Evolutionary conservation across 1,140 invertebrate genomes (phyloP).

Genomic region (Ostrea denselamellosa): DNA sequence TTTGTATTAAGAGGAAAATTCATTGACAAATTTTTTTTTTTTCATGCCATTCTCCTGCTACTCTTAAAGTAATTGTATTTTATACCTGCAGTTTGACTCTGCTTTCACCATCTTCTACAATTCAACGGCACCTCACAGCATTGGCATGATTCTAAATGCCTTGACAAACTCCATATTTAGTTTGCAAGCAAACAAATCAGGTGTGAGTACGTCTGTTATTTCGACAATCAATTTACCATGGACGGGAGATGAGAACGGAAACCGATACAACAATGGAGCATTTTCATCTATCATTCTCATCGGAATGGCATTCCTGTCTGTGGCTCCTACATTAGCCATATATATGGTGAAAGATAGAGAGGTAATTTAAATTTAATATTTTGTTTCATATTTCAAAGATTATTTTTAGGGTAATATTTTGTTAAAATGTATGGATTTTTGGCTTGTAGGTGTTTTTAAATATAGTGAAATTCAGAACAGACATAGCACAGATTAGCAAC

Average conservation of each 20-base stretch:
- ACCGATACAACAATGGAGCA: slow-evolving; percentile 86
- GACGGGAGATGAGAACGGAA: slow-evolving; percentile 84
- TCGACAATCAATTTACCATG: slow-evolving; percentile 82
- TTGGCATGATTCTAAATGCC: slow-evolving; percentile 88
- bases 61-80: neutral
- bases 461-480: too few relatives aligned
- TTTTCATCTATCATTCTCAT: slow-evolving; percentile 87
- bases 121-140: slow-evolving; percentile 87
- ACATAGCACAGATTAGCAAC: too few relatives aligned
- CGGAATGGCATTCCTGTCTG: slow-evolving; percentile 88
- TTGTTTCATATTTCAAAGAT: too few relatives aligned
- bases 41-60: too few relatives aligned
- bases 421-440: too few relatives aligned
- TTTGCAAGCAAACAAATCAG: slow-evolving; percentile 25
- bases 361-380: slow-evolving; percentile 80
- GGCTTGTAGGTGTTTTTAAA: too few relatives aligned
- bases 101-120: slow-evolving; percentile 87
- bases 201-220: slow-evolving; percentile 54
- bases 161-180: slow-evolving; percentile 85
- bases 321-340: slow-evolving; percentile 88
- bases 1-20: neutral
- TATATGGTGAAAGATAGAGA: slow-evolving; percentile 91
- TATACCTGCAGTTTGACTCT: slow-evolving; percentile 65
- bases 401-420: too few relatives aligned
- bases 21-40: too few relatives aligned